Base-by-base conservation (phyloP, 2,888 invertebrate genomes). In the Epistrophe eligans region DNA sequence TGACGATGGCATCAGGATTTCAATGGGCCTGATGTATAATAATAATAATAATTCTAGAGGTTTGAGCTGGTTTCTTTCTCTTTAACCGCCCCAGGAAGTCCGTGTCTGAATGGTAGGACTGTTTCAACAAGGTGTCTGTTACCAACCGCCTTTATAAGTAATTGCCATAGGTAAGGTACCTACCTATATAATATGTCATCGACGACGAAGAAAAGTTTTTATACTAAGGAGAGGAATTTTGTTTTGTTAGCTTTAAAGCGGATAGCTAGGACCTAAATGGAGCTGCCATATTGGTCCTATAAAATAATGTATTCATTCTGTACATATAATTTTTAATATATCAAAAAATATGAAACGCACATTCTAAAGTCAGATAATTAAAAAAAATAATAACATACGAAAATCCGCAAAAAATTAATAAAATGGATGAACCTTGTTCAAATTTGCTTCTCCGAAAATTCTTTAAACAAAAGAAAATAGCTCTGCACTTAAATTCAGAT, bases 1-100 rank as follows among this genome's bases (percentile, higher is more conserved):
- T 28, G 38, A 38, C 11, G 19, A 38, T 38, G 19, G 32, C 40
- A 58, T 57, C 17, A 19, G 17, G 35, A 35, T 64, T 52, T 50
- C 62, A 62, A 62, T 62, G 62, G 38, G 19, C 60, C 19, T 17
- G 58, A 43, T 43, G 40, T 24, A 62, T 62, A 43, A 43, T 62
- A 62, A 58, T 35, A 57, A 58, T 35, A 57, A 57, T 32, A 57
- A 55, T 35, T 58, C 17, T 40, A 38, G 32, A 43, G 45, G 48
- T 17, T 50, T 19, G 38, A 43, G 24, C 17, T 13, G 1, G 55
- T 43, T 40, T 57, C 57, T 35, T 58, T 58, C 38, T 52, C 66
- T 72, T 38, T 19, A 32, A 67, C 64, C 71, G 84, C 84, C 84
- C 76, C 80, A 84, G 84, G 80, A 84, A 84, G 76, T 80, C 84